phyloP scores from a whole-genome alignment of 1,140 invertebrate species.

The Drosophila triauraria region DNA sequence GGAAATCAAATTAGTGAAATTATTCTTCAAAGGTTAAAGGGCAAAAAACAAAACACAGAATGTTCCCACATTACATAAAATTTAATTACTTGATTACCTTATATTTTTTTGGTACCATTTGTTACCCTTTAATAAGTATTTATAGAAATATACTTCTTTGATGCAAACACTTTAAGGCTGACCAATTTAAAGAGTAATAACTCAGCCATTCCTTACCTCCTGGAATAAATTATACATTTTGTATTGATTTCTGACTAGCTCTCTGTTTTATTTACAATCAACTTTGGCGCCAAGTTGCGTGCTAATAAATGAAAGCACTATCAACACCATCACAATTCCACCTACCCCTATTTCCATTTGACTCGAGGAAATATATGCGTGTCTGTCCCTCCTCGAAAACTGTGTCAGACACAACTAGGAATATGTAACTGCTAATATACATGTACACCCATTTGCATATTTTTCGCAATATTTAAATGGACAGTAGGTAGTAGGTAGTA shows the following conservation, averaged over 20 bases:
- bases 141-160: background rate
- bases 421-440: conserved; percentile 18
- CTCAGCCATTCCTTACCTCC: background rate
- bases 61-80: background rate
- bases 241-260: conserved; percentile 15
- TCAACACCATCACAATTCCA: background rate
- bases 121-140: no score
- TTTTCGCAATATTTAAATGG: conserved; percentile 34
- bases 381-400: conserved; percentile 19
- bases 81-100: background rate
- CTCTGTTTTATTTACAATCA: conserved; percentile 38
- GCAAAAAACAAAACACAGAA: background rate
- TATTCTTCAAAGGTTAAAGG: background rate
- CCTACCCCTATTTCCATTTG: conserved; percentile 6
- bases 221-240: conserved; percentile 5
- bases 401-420: conserved; percentile 2
- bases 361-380: conserved; percentile 13
- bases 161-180: background rate
- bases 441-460: conserved; percentile 21
- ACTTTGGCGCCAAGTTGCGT: conserved; percentile 25
- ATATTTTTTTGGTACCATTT: background rate
- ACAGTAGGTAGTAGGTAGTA: background rate
- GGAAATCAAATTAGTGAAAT: conserved; percentile 23
- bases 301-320: conserved; percentile 24
- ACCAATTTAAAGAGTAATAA: background rate